These are phyloP conservation scores for Drosophila nasuta DNA, from an alignment of 1,140 invertebrate species.

Conservation along the genomic window DNA sequence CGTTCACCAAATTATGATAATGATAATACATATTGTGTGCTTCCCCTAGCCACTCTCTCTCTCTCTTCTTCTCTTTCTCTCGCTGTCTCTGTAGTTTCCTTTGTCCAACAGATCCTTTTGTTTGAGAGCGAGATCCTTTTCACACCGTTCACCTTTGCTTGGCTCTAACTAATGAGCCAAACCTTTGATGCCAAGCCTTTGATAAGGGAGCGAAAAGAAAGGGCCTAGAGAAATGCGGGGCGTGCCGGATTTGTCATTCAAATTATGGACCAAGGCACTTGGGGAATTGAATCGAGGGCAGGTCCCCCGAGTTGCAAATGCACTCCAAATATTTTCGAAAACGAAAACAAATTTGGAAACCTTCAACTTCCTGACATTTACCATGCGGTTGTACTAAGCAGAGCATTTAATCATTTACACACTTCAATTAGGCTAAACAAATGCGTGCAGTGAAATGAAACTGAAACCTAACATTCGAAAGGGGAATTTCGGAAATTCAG, in stretches of 20 bases:
- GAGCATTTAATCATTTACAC: constrained; percentile 51
- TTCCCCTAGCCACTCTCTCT: not conserved
- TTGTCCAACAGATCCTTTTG: constrained; percentile 37
- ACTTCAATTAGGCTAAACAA: constrained; percentile 48
- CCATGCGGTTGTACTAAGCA: constrained; percentile 27
- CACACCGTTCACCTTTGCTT: constrained; percentile 31
- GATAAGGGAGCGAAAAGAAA: constrained; percentile 24
- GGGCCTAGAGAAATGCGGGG: constrained; percentile 23
- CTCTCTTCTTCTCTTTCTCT: not conserved
- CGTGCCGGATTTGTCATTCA: constrained; percentile 52
- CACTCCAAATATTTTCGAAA: constrained; percentile 26
- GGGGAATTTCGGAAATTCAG: constrained; percentile 11
- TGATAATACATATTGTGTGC: constrained; percentile 51
- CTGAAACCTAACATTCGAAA: constrained; percentile 13
- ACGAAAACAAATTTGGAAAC: constrained; percentile 8
- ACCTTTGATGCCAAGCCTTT: constrained; percentile 43
- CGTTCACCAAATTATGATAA: constrained; percentile 61
- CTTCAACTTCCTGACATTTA: constrained; percentile 24
- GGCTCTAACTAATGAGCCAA: constrained; percentile 43
- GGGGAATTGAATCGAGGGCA: constrained; percentile 15
- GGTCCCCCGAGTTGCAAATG: constrained; percentile 24
- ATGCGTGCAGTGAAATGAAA: constrained; percentile 27
- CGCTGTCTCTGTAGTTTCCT: constrained; percentile 19
- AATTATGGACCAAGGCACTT: constrained; percentile 25
- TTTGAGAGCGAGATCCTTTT: constrained; percentile 43